A percentile compares a stretch with the other conserved stretches of the same genome.
These are phyloP conservation scores for Carpatolechia fugitivella DNA, from an alignment of 2,888 invertebrate genomes.

Conservation along the genomic window DNA sequence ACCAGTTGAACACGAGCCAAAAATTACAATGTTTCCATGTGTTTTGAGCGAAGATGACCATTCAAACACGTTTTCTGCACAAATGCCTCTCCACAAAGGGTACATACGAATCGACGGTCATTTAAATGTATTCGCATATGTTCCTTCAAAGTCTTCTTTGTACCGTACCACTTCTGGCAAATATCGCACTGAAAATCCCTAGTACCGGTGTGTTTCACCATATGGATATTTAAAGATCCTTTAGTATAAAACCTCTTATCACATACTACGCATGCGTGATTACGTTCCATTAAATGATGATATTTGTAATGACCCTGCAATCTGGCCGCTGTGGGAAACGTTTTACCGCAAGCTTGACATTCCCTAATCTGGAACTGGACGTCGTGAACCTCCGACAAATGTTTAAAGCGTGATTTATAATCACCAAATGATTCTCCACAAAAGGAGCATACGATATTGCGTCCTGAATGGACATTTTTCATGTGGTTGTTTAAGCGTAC, in stretches of 20 bases:
- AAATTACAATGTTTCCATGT: constrained; percentile 18
- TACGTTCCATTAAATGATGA: constrained; percentile 49
- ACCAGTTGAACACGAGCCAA: no score
- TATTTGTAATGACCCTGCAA: constrained; percentile 35
- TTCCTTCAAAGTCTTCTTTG: constrained; percentile 30
- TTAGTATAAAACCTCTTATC: constrained; percentile 36
- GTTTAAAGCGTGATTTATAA: constrained; percentile 29
- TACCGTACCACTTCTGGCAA: constrained; percentile 42
- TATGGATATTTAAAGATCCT: constrained; percentile 35
- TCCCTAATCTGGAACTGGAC: constrained; percentile 11
- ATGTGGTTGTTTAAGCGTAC: constrained; percentile 18
- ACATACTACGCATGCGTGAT: constrained; percentile 34
- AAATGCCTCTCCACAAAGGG: constrained; percentile 26
- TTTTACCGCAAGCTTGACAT: constrained; percentile 40
- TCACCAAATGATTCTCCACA: constrained; percentile 41
- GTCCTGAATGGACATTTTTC: neutral
- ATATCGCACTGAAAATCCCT: constrained; percentile 47
- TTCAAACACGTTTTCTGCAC: constrained; percentile 32
- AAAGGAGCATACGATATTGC: constrained; percentile 36
- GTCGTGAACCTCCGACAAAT: constrained; percentile 25
- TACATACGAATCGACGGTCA: constrained; percentile 32
- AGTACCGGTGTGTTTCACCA: constrained; percentile 36
- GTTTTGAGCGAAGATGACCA: constrained; percentile 27
- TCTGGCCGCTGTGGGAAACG: constrained; percentile 29
- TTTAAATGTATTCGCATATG: constrained; percentile 40